Base-by-base conservation (phyloP, 2,888 invertebrate species). In the Spisula subtruncata region DNA sequence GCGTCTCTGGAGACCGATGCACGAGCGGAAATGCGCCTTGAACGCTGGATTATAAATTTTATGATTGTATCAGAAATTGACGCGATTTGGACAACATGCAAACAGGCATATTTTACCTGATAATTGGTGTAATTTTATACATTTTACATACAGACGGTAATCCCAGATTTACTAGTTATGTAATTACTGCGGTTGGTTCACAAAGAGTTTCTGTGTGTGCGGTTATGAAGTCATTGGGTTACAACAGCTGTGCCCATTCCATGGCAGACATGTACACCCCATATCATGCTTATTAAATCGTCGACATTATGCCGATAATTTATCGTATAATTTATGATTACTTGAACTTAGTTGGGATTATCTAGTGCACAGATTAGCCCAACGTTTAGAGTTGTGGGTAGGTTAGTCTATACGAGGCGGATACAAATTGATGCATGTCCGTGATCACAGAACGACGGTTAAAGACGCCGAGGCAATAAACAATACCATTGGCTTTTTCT, bases 1-100 rank as follows among this genome's bases (percentile, higher is more conserved):
- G 18, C 18, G 84, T 75, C 75, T 46, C n/a, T 14, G 25, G 83
- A 83, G 82, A 83, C 51, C 35, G 12, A 81, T 48, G 82, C 82
- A 25, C 14, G 20, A 41, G 10, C 29, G 81, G 81, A 81, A 81
- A 81, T 81, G 81, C 81, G 75, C 75, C 75, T 75, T 32, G 75
- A 75, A 75, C 75, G 35, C 75, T 75, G 75, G 75, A 75, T 75
- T 75, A 75, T 75, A 75, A 75, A 75, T 75, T 35, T 75, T 35
- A 75, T 75, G 75, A 75, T 75, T 75, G 75, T 75, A 75, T 75
- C 75, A 75, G 35, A 75, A 41, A 75, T 66, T 75, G 75, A 75
- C 75, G 75, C 75, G 75, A 12, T 18, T 35, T 35, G 32, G 75
- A 75, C 75, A 32, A 75, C 75, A 75, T 75, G 32, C 32, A 20